A percentile compares a stretch with the other conserved stretches of the same genome.
Conservation (phyloP, 2,797 vertebrate species). For the Acrossocheilus fasciatus region DNA sequence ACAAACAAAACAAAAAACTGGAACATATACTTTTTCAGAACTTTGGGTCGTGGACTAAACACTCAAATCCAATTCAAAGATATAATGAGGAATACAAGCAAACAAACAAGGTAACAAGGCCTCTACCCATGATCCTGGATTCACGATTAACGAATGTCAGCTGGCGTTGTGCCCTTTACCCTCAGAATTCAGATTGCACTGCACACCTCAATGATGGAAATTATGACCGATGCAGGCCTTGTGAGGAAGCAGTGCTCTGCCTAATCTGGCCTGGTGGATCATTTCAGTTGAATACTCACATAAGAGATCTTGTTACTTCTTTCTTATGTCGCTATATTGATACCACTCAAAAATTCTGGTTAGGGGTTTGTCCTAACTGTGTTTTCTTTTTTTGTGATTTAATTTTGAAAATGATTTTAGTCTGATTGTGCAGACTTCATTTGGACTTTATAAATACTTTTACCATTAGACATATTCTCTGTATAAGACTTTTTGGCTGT, state of each 20-base stretch:
- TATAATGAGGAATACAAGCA: neutral
- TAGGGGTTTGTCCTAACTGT: neutral
- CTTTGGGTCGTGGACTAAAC: neutral
- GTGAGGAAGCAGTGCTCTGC: neutral
- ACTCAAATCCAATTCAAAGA: neutral
- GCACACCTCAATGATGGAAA: neutral
- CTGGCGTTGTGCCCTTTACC: neutral
- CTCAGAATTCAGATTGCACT: neutral
- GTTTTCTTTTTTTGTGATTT: neutral
- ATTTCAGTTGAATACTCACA: slow-evolving; percentile 11
- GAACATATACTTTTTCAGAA: slow-evolving; percentile 6
- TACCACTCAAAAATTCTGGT: neutral
- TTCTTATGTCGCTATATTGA: neutral
- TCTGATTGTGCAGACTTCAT: neutral
- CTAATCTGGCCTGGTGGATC: neutral
- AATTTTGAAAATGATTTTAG: neutral
- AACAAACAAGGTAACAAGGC: slow-evolving; percentile 10
- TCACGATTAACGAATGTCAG: neutral
- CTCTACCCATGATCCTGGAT: neutral
- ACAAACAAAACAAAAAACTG: slow-evolving; percentile 34
- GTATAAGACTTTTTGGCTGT: neutral
- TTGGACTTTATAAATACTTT: neutral
- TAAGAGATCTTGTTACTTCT: neutral
- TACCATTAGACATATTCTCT: neutral
- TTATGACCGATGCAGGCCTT: neutral